Conservation (phyloP, 2,888 invertebrate genomes). For the Mamestra brassicae region DNA sequence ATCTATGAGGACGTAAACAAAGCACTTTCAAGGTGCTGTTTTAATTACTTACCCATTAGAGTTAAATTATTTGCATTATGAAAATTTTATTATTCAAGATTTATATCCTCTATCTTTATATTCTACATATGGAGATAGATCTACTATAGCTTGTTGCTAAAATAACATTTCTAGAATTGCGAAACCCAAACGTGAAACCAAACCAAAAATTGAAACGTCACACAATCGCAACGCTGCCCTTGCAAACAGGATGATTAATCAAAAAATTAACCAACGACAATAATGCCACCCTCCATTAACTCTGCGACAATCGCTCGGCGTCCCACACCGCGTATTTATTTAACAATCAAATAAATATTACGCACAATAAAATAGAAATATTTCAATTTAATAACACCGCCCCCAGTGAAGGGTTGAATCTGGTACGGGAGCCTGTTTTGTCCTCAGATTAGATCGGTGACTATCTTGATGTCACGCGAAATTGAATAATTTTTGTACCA, state of each 20-base stretch:
- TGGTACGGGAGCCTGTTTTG: slow-evolving; percentile 79
- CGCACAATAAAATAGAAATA: slow-evolving; percentile 90
- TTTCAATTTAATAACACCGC: slow-evolving; percentile 89
- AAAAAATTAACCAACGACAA: slow-evolving; percentile 91
- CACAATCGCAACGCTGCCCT: slow-evolving; percentile 82
- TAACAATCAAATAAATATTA: slow-evolving; percentile 91
- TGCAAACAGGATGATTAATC: slow-evolving; percentile 87
- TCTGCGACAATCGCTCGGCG: slow-evolving; percentile 85
- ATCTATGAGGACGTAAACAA: slow-evolving; percentile 20
- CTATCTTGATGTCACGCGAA: slow-evolving; percentile 89
- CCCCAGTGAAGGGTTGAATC: slow-evolving; percentile 86
- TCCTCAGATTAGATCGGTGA: slow-evolving; percentile 81
- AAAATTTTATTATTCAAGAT: not conserved
- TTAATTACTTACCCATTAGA: slow-evolving; percentile 20
- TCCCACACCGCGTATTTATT: slow-evolving; percentile 90
- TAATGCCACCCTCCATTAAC: slow-evolving; percentile 85
- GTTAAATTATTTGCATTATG: slow-evolving; percentile 15
- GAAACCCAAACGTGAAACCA: slow-evolving; percentile 60
- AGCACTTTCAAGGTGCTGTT: slow-evolving; percentile 34
- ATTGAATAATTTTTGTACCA: slow-evolving; percentile 85
- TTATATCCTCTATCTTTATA: not conserved
- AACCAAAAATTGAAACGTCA: slow-evolving; percentile 79
- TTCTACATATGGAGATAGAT: not conserved
- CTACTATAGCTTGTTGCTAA: not conserved
- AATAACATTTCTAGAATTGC: slow-evolving; percentile 51